A percentile compares a stretch with the other conserved stretches of the same genome.
These are phyloP conservation scores for Halictus quadricinctus DNA, from an alignment of 2,888 invertebrate genomes.

Conservation along the genomic window DNA sequence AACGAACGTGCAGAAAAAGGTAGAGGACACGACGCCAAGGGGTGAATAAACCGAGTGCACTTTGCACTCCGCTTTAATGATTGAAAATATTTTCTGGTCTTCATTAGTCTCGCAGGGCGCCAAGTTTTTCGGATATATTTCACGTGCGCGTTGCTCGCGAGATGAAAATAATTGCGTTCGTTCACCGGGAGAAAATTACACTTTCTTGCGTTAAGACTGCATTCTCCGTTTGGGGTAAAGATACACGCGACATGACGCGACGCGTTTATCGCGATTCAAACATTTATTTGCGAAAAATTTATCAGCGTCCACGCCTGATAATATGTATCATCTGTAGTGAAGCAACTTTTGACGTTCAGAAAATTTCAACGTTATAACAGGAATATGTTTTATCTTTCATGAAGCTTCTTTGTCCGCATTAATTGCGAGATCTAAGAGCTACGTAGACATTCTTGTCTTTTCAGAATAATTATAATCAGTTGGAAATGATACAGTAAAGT, in stretches of 20 bases:
- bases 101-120: not conserved
- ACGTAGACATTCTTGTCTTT: no score
- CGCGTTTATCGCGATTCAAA: not conserved
- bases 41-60: constrained; percentile 37
- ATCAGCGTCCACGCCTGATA: constrained; percentile 15
- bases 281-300: not conserved
- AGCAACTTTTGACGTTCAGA: not conserved
- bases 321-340: not conserved
- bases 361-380: no score
- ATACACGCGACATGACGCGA: not conserved
- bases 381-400: no score
- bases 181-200: not conserved
- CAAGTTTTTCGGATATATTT: not conserved
- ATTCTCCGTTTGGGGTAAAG: not conserved
- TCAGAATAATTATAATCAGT: no score
- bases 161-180: not conserved
- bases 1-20: constrained; percentile 24
- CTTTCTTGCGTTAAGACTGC: not conserved
- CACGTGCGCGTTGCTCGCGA: not conserved
- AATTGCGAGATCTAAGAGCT: no score
- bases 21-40: constrained; percentile 4
- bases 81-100: not conserved
- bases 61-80: constrained; percentile 13
- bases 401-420: no score
- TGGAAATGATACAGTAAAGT: not conserved